Evolutionary conservation across 2,113 vertebrate genomes (phyloP).

Genomic region (Oryzias woworae): DNA sequence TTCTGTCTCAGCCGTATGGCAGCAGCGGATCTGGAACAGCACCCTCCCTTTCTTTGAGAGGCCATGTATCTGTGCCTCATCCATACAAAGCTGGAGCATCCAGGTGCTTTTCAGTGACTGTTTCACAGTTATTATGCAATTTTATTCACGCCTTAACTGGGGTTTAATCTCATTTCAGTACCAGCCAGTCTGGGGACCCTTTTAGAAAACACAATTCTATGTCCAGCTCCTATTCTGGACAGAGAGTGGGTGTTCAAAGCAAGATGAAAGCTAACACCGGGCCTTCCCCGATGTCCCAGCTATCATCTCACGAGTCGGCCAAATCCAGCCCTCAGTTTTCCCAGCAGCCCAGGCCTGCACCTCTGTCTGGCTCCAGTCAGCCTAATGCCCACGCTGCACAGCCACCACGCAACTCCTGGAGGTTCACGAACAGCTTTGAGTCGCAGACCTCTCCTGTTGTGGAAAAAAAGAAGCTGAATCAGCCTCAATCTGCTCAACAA

Average conservation of each 20-base stretch:
- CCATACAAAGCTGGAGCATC: conserved; percentile 61
- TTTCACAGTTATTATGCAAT: neutral
- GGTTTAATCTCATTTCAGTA: conserved; percentile 47
- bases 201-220: conserved; percentile 47
- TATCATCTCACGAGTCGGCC: conserved; percentile 35
- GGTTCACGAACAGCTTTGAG: conserved; percentile 59
- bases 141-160: neutral
- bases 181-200: conserved; percentile 28
- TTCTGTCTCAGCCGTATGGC: conserved; percentile 40
- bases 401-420: conserved; percentile 59
- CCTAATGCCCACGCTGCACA: conserved; percentile 17
- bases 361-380: conserved; percentile 18
- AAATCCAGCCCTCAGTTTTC: conserved; percentile 33
- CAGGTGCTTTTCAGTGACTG: conserved; percentile 46
- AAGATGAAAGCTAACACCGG: conserved; percentile 34
- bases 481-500: conserved; percentile 8
- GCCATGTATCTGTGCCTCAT: conserved; percentile 49
- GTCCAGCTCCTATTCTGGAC: conserved; percentile 16
- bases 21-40: conserved; percentile 48
- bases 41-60: conserved; percentile 37
- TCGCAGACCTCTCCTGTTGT: conserved; percentile 10
- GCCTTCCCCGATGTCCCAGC: conserved; percentile 45
- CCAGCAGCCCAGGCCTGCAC: conserved; percentile 37
- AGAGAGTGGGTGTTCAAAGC: conserved; percentile 35
- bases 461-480: conserved; percentile 22